phyloP scores from a whole-genome alignment of 2,113 vertebrate species.

The Struthidea cinerea region DNA sequence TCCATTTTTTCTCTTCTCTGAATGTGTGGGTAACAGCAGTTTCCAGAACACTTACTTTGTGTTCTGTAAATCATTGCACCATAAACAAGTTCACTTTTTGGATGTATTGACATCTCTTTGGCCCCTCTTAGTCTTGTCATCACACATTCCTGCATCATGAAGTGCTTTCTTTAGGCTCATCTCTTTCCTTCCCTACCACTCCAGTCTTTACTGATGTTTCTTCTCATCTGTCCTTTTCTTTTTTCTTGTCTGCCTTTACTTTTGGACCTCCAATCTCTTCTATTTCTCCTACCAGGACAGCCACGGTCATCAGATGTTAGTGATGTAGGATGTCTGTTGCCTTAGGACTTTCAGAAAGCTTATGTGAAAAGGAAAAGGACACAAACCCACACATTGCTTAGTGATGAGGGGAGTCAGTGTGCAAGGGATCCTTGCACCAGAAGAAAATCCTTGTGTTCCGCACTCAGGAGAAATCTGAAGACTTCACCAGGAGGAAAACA shows the following conservation, averaged over 20 bases:
- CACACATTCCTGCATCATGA: not conserved
- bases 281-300: not conserved
- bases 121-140: not conserved
- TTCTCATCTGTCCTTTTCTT: not conserved
- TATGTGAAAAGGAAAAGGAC: not conserved
- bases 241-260: not conserved
- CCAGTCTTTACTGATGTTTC: not conserved
- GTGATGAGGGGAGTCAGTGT: not conserved
- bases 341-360: not conserved
- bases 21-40: not conserved
- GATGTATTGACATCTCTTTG: not conserved
- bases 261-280: not conserved
- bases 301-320: not conserved
- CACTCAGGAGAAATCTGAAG: not conserved
- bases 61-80: not conserved
- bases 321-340: not conserved
- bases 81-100: not conserved
- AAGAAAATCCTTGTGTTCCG: not conserved
- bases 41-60: not conserved
- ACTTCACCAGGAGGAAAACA: not conserved
- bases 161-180: not conserved
- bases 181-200: not conserved
- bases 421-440: not conserved
- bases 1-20: not conserved
- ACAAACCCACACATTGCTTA: not conserved